phyloP scores from a whole-genome alignment of 2,113 vertebrate genomes.

The Podiceps cristatus region DNA sequence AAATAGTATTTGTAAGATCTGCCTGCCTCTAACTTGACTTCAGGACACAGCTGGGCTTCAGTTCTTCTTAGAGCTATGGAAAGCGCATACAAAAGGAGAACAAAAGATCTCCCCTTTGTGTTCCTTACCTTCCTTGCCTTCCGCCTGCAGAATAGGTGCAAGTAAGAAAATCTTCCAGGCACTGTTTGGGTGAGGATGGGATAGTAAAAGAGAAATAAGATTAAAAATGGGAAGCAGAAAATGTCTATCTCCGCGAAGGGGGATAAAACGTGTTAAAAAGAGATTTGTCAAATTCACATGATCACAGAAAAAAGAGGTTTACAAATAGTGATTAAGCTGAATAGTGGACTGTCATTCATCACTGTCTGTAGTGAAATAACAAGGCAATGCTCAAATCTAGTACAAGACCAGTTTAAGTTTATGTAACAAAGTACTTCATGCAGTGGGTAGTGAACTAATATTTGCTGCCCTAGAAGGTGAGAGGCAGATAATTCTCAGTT shows the following conservation, averaged over 20 bases:
- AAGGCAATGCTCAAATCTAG: background rate
- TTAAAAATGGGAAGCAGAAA: background rate
- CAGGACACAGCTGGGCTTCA: background rate
- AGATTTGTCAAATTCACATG: background rate
- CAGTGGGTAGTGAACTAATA: background rate
- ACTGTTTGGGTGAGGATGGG: background rate
- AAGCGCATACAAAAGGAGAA: background rate
- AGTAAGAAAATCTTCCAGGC: background rate
- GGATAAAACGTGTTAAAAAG: background rate
- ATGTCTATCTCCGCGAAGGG: background rate
- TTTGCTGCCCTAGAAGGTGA: background rate
- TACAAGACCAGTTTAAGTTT: background rate
- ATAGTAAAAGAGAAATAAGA: background rate
- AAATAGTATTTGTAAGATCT: background rate
- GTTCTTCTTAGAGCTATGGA: background rate
- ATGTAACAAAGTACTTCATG: background rate
- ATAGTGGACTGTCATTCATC: background rate
- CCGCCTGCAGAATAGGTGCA: background rate
- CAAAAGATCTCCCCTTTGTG: background rate
- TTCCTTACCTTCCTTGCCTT: background rate
- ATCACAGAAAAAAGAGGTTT: background rate
- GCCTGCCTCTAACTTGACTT: background rate
- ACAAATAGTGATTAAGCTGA: background rate
- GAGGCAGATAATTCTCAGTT: background rate
- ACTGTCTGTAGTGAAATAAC: background rate